Evolutionary conservation across 2,113 vertebrate species (phyloP), one percentile per base, ranked within the genome.

Genomic region (Tapirus terrestris): DNA sequence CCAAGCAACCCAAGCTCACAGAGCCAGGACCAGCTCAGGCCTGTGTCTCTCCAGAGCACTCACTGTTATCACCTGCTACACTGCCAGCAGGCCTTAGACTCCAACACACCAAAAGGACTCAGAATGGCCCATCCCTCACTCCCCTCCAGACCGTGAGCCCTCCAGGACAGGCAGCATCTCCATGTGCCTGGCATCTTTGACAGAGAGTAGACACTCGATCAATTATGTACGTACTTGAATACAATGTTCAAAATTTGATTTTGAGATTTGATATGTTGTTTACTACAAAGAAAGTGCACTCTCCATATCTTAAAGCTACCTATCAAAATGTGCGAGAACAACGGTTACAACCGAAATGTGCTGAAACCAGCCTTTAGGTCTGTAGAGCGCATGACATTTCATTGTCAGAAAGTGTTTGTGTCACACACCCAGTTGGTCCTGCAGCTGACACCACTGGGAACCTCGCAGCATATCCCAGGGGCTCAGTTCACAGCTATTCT

Each of bases 31-130:
- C 27, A n/a, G 7, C 11, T 29, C 18, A 39, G 45, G 81, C 27
- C 21, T 5, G 23, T 25, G 29, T 51, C 58, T 60, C 21, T 84
- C 20, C 8, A 14, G 65, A 85, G 29, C 27, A 75, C 20, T 39
- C 51, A 16, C 12, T 0, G 5, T 1, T 8, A 29, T 2, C 31
- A 20, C 11, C 11, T 16, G 9, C 21, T 31, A 33, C 0, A 13
- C 33, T n/a, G 56, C 77, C 39, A 36, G 70, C 31, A 25, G 39
- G 20, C 6, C 13, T 6, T 23, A 73, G 65, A 51, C 20, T 73
- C 16, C 48, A 70, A 11, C 31, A 25, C 45, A 23, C 33, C 17
- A 45, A 48, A 39, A 81, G 1, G 17, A 23, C 60, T 13, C n/a
- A 11, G 39, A 56, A 48, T 5, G 18, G 25, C 20, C 21, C 18